A percentile compares a stretch with the other conserved stretches of the same genome.
These are phyloP conservation scores for Nesidiocoris tenuis DNA, from an alignment of 2,888 invertebrate species.

Conservation along the genomic window DNA sequence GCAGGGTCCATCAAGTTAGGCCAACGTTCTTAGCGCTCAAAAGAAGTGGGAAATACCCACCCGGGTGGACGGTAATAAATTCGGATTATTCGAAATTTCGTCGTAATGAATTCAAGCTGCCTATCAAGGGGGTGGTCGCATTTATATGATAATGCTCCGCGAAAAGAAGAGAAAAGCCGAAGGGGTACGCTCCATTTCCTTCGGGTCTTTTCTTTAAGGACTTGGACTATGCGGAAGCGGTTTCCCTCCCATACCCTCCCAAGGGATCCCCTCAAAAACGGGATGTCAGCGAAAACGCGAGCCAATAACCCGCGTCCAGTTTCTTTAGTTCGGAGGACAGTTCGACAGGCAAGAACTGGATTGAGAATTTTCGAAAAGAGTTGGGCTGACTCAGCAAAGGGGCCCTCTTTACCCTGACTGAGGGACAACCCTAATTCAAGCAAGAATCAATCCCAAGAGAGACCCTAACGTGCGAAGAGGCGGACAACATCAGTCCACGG, in stretches of 20 bases:
- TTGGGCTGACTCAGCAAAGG: constrained; percentile 16
- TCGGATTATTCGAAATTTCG: constrained; percentile 38
- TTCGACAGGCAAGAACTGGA: constrained; percentile 7
- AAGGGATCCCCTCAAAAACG: neutral
- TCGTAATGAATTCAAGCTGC: constrained; percentile 38
- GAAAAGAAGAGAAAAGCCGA: constrained; percentile 2
- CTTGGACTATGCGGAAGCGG: constrained; percentile 2
- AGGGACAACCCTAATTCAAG: constrained; percentile 25
- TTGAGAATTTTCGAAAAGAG: constrained; percentile 5
- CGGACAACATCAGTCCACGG: neutral
- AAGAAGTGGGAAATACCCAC: neutral
- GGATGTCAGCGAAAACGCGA: constrained; percentile 21
- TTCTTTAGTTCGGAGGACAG: neutral
- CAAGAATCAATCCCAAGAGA: constrained; percentile 19
- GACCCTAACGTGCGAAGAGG: neutral
- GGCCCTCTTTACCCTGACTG: neutral
- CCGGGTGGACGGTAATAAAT: constrained; percentile 13
- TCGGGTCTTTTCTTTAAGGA: constrained; percentile 17
- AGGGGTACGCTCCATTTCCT: constrained; percentile 22
- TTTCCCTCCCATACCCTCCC: neutral
- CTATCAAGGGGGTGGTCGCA: constrained; percentile 30
- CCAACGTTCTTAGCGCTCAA: neutral
- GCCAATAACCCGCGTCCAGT: constrained; percentile 20
- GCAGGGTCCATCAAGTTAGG: neutral
- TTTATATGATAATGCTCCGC: constrained; percentile 33